Evolutionary conservation across 2,797 vertebrate genomes (phyloP).

Genomic region (Psittacula echo): DNA sequence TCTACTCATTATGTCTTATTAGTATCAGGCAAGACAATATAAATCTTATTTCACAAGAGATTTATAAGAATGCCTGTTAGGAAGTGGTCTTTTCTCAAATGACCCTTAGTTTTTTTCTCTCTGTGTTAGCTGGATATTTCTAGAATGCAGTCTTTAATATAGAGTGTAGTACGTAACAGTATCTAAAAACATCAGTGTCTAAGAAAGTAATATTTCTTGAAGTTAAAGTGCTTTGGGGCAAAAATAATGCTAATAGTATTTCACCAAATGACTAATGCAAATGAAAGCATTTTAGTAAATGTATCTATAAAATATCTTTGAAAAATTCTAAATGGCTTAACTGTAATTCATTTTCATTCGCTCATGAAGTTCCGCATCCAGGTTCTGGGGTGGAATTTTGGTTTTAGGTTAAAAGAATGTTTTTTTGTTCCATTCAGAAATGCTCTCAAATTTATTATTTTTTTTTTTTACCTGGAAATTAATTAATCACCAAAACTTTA

Average conservation of each 20-base stretch:
- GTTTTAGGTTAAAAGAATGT: fast-evolving
- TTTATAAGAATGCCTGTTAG: slow-evolving; percentile 11
- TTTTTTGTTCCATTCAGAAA: background rate
- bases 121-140: background rate
- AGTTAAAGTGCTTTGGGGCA: background rate
- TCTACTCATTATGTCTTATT: slow-evolving; percentile 34
- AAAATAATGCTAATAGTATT: background rate
- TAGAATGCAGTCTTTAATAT: background rate
- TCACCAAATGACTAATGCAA: background rate
- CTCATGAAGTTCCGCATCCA: background rate
- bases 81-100: slow-evolving; percentile 24
- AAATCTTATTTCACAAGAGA: slow-evolving; percentile 8
- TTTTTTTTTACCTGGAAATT: background rate
- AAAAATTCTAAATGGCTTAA: background rate
- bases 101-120: background rate
- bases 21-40: slow-evolving; percentile 46
- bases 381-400: background rate
- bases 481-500: background rate
- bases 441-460: fast-evolving
- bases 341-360: background rate
- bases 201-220: background rate
- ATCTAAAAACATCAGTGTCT: background rate
- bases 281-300: background rate
- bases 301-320: background rate
- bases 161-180: background rate